Evolutionary conservation across 1,140 invertebrate genomes (phyloP).

Genomic region (Heterodera schachtii): DNA sequence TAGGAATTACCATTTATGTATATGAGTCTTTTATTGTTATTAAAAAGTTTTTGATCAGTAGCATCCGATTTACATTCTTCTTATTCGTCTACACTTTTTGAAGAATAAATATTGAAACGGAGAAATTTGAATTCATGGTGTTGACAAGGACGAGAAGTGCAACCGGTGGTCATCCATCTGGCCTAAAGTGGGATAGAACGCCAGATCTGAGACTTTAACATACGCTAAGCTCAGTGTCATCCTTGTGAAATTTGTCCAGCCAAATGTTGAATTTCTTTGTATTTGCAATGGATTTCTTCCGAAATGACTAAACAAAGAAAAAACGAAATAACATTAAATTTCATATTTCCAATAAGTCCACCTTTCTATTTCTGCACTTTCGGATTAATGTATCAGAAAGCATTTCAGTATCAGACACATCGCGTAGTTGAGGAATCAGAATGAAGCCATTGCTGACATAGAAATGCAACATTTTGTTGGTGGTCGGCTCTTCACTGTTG

Average conservation of each 20-base stretch:
- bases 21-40: too few species aligned
- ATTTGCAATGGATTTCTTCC: background rate
- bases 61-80: too few species aligned
- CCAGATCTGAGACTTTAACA: too few species aligned
- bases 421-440: background rate
- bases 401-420: background rate
- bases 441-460: background rate
- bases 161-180: constrained; percentile 29
- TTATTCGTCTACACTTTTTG: background rate
- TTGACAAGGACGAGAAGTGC: background rate
- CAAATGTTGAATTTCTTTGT: constrained; percentile 5
- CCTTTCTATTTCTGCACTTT: constrained; percentile 5
- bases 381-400: background rate
- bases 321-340: background rate
- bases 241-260: constrained; percentile 8
- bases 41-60: too few species aligned
- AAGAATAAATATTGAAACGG: constrained; percentile 2
- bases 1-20: too few species aligned
- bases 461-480: background rate
- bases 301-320: background rate
- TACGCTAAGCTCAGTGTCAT: constrained; percentile 15
- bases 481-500: background rate
- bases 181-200: constrained; percentile 2
- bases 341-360: background rate
- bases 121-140: constrained; percentile 11